Evolutionary conservation across 2,113 vertebrate genomes (phyloP).

Genomic region (Hypanus sabinus): DNA sequence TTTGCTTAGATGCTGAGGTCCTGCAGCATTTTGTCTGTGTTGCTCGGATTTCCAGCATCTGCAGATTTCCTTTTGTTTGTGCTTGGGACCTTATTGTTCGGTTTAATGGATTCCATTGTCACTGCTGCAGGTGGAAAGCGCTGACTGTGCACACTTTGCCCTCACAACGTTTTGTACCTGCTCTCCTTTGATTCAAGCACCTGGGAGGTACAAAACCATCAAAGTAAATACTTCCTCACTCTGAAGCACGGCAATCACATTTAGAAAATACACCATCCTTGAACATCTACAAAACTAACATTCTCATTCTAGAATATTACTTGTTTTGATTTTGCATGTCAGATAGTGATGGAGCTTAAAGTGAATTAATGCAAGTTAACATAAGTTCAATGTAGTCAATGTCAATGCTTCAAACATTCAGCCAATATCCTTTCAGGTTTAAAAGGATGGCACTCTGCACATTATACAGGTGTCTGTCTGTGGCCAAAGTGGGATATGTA

Average conservation of each 20-base stretch:
- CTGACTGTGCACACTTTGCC: no score
- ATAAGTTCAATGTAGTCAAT: neutral
- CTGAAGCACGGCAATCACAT: neutral
- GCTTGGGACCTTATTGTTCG: no score
- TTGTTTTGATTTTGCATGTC: neutral
- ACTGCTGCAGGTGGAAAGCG: no score
- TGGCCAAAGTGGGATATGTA: neutral
- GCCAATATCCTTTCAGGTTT: neutral
- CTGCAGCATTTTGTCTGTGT: no score
- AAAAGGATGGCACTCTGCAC: neutral
- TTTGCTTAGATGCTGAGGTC: no score
- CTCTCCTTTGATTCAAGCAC: no score
- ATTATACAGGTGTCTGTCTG: neutral
- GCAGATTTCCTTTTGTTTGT: no score
- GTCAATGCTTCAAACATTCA: neutral
- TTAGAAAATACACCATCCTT: neutral
- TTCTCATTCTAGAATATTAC: neutral
- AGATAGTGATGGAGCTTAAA: neutral
- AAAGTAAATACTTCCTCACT: neutral
- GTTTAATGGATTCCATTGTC: no score
- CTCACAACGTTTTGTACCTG: no score
- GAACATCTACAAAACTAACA: neutral
- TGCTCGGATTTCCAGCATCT: no score
- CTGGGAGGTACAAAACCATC: no score
- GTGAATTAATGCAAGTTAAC: neutral